These are phyloP conservation scores for Nomada hirtipes DNA, from an alignment of 2,888 invertebrate genomes.

Conservation along the genomic window DNA sequence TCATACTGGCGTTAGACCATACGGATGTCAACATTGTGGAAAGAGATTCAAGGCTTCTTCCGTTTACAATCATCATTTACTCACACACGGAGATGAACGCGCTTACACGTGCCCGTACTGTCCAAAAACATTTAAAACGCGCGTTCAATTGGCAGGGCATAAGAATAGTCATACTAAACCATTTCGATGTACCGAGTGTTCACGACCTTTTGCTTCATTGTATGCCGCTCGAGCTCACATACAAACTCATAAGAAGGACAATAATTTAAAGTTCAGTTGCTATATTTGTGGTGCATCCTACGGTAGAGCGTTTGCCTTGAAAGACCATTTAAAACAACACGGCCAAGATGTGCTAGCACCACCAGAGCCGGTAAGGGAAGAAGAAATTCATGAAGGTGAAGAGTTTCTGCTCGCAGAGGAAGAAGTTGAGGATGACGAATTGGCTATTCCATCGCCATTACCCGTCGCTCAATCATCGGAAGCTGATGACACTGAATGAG, in stretches of 20 bases:
- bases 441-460: constrained; percentile 73
- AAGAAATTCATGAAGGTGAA: constrained; percentile 79
- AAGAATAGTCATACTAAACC: constrained; percentile 93
- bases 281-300: constrained; percentile 91
- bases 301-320: constrained; percentile 90
- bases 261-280: constrained; percentile 90
- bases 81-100: constrained; percentile 91
- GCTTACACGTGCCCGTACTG: constrained; percentile 91
- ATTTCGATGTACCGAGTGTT: constrained; percentile 90
- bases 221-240: constrained; percentile 92
- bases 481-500: constrained; percentile 75
- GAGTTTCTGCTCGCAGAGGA: constrained; percentile 77
- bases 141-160: constrained; percentile 91
- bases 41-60: constrained; percentile 92
- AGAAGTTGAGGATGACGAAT: constrained; percentile 71
- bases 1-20: constrained; percentile 91
- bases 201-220: constrained; percentile 90
- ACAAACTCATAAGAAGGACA: constrained; percentile 89
- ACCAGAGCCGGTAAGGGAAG: constrained; percentile 80
- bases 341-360: constrained; percentile 84
- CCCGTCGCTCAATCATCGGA: constrained; percentile 71
- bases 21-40: constrained; percentile 89
- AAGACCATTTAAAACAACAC: constrained; percentile 90
- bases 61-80: constrained; percentile 91
- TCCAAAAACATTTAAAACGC: constrained; percentile 92